Evolutionary conservation across 2,113 vertebrate species (phyloP).

Genomic region (Menura novaehollandiae): DNA sequence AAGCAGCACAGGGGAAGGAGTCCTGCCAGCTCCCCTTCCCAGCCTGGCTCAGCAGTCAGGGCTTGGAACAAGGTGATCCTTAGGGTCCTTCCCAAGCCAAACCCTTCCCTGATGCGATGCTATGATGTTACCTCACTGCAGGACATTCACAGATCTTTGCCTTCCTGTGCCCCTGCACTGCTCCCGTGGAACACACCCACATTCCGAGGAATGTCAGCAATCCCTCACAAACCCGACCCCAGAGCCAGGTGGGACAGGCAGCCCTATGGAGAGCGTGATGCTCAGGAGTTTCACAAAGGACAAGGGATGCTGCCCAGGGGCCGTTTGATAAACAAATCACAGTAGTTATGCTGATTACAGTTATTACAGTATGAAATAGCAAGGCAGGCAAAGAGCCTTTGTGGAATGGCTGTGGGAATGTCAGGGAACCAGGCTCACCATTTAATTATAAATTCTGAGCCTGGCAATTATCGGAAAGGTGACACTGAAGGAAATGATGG

Average conservation of each 20-base stretch:
- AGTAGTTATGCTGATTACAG: not conserved
- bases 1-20: not conserved
- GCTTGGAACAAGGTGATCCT: not conserved
- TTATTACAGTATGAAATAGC: not conserved
- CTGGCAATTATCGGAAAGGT: not conserved
- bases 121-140: not conserved
- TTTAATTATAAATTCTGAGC: not conserved
- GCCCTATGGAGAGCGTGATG: not conserved
- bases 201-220: not conserved
- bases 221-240: not conserved
- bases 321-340: constrained; percentile 3
- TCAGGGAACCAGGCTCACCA: not conserved
- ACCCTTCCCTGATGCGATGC: rapidly evolving
- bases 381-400: not conserved
- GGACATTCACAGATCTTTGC: not conserved
- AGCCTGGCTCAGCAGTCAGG: not conserved
- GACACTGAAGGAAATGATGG: constrained; percentile 16
- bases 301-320: constrained; percentile 1
- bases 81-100: not conserved
- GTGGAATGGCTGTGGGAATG: not conserved
- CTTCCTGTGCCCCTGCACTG: rapidly evolving
- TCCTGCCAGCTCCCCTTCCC: not conserved
- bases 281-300: not conserved
- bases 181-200: rapidly evolving
- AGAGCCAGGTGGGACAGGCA: not conserved